Evolutionary conservation across 2,797 vertebrate species (phyloP).

Genomic region (Chaetophractus vellerosus): DNA sequence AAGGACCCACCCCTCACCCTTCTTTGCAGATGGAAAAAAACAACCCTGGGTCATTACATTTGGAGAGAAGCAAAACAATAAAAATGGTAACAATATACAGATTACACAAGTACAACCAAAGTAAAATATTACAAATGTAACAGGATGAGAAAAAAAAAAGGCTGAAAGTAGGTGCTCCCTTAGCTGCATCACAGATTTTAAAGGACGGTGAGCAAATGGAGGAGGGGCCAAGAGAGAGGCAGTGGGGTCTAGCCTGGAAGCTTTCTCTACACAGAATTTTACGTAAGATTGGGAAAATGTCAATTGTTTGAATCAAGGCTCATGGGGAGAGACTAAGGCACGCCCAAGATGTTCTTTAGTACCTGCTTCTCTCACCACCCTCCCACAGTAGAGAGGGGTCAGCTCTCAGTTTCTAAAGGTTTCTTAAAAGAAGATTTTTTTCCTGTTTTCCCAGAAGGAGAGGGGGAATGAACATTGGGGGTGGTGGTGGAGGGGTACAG

Average conservation of each 20-base stretch:
- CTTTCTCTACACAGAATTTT: neutral
- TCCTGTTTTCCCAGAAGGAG: neutral
- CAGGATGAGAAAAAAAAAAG: neutral
- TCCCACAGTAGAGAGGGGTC: neutral
- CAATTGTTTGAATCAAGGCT: neutral
- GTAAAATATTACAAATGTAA: neutral
- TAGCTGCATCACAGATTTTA: neutral
- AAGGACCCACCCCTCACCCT: neutral
- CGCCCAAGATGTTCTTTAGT: neutral
- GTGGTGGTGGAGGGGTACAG: no score
- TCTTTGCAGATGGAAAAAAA: neutral
- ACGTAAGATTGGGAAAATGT: neutral
- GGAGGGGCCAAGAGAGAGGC: neutral
- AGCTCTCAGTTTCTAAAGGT: neutral
- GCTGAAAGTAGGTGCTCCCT: neutral
- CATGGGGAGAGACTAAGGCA: neutral
- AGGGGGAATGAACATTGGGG: no score
- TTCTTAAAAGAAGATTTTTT: neutral
- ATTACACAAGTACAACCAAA: neutral
- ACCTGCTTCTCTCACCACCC: neutral
- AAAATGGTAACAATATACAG: constrained; percentile 28
- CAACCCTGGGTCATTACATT: neutral
- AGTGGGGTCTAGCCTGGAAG: neutral
- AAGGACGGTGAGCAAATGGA: neutral
- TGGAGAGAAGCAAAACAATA: constrained; percentile 42